These are phyloP conservation scores for Isurus oxyrinchus DNA, from an alignment of 2,113 vertebrate species.

Conservation along the genomic window DNA sequence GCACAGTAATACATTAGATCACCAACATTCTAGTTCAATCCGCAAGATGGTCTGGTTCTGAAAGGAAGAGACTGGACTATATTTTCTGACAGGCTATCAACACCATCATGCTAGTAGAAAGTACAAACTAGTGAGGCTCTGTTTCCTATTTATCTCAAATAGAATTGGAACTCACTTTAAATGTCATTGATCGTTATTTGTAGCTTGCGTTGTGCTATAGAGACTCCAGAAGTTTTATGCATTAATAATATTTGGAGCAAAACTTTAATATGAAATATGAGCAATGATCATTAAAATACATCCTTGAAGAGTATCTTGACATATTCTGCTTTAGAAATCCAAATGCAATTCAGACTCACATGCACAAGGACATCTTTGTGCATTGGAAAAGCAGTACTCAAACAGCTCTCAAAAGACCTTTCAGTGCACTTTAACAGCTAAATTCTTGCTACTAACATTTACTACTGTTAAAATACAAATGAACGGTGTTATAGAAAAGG, in stretches of 20 bases:
- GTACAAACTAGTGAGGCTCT: not conserved
- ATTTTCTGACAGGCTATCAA: not conserved
- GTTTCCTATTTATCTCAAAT: not conserved
- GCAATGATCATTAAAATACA: not conserved
- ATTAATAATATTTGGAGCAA: conserved; percentile 5
- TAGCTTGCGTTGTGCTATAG: not conserved
- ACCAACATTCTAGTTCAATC: not conserved
- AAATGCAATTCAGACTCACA: not conserved
- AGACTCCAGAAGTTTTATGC: not conserved
- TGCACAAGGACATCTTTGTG: not conserved
- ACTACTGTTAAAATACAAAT: not conserved
- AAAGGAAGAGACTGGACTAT: not conserved
- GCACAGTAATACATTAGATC: no score
- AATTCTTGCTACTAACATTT: not conserved
- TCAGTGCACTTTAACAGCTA: not conserved
- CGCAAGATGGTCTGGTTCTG: not conserved
- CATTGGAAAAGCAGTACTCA: not conserved
- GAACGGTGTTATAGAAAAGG: not conserved
- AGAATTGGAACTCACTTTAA: not conserved
- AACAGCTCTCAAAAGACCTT: not conserved
- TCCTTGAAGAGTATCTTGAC: not conserved
- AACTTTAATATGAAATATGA: not conserved
- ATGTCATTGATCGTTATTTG: not conserved
- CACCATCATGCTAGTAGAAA: not conserved
- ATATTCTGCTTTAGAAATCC: not conserved